Base-by-base conservation (phyloP, 23 tunicate species). In the Styela clava region DNA sequence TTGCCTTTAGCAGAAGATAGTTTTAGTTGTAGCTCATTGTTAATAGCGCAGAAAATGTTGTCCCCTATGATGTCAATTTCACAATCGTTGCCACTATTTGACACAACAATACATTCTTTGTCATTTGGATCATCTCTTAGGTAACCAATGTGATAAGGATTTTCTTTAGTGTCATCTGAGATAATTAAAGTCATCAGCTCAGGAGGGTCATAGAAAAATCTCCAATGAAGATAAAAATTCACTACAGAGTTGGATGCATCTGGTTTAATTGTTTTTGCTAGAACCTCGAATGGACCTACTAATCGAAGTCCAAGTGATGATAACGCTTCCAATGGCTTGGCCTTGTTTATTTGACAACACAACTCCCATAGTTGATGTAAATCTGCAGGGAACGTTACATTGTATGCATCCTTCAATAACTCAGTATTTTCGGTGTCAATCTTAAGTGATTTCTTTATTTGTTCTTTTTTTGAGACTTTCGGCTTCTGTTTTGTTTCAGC, bases 201-300 rank as follows among this genome's bases (percentile, higher is more conserved):
- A 29, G 98, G 98, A 31, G 86, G 37, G 61, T 93, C 93, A 62
- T 84, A 93, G 61, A 35, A 93, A 63, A 79, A 84, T 79, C 98
- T 80, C 98, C 98, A 93, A 33, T 78, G 74, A 79, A 93, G 67
- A 76, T 93, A 94, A 37, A 83, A 82, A 34, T 68, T 34, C 0
- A 25, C 16, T 2, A 86, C 73, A 16, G 70, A 26, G 69, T 79
- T 79, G 33, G 52, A 26, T 26, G 34, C 26, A 27, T 85, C 68
- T 69, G 82, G n/a, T 16, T 63, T 28, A 2, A 19, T 21, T n/a
- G 74, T 33, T 61, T 84, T 35, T 0, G 83, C 37, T 35, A 93
- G 24, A 68, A 51, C 74, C 35, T 87, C 83, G 77, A 87, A 93
- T 2, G 98, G 98, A 21, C 98, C 98, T 37, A 93, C 98, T 33